Evolutionary conservation across 2,113 vertebrate genomes (phyloP), one percentile per base, ranked within the genome.

Genomic region (Poeciliopsis prolifica): DNA sequence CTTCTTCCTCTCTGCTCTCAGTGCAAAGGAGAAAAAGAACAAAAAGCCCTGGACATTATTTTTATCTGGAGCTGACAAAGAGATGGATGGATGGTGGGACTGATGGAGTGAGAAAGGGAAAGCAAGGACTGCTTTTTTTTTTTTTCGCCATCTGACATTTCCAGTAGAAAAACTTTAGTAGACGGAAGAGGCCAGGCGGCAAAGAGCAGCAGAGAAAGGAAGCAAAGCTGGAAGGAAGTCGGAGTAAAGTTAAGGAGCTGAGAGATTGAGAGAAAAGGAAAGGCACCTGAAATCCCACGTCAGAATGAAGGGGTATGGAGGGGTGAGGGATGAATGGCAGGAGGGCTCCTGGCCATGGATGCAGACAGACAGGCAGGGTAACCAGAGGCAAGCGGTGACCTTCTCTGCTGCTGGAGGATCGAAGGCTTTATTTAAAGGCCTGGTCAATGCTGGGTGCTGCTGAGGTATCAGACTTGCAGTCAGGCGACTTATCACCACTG

Each of bases 321-420:
- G 77, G 65, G 69, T 84, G 79, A 88, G 83, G 82, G 79, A 90
- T 83, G 92, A 87, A 92, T 91, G 80, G 85, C 13, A 68, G 74
- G 76, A 85, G 87, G 90, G 70, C 80, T 90, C 77, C 87, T 93
- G 93, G 91, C 91, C 88, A 86, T 91, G 88, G 72, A 65, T 87
- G 80, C 82, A 92, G 89, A 89, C 90, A 94, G 95, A 94, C 94
- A 95, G 92, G 93, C 93, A 95, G 94, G 92, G 93, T 90, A 96
- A 94, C 90, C 93, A 93, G 94, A 95, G 92, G 93, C 94, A 93
- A 94, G 92, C 85, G 64, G 84, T 93, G 88, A 93, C 91, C 92
- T 93, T 93, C 91, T 88, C 81, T 90, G 70, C 81, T 84, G 88
- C 82, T 88, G 81, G 73, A 86, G 78, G 90, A 93, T 93, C 91